A percentile compares a stretch with the other conserved stretches of the same genome.
These are phyloP conservation scores for Saccostrea glomerata DNA, from an alignment of 1,140 invertebrate genomes.

Conservation along the genomic window DNA sequence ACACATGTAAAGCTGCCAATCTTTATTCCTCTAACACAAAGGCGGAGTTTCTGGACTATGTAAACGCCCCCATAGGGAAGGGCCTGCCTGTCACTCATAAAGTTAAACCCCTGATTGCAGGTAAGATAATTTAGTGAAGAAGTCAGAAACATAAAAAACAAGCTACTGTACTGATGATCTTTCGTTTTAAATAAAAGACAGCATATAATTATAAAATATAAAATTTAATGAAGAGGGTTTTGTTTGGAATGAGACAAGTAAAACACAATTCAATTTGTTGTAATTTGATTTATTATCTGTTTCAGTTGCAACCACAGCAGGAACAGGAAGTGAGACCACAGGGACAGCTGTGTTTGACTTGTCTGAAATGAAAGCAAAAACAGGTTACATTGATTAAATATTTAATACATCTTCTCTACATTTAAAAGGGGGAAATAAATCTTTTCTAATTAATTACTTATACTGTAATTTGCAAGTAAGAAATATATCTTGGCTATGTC, in stretches of 20 bases:
- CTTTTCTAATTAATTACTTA: too few species aligned
- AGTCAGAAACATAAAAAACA: too few species aligned
- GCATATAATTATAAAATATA: too few species aligned
- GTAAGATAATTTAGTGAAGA: too few species aligned
- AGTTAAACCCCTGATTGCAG: conserved; percentile 91
- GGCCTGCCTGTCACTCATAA: conserved; percentile 87
- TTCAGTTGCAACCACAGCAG: conserved; percentile 93
- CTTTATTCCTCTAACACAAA: conserved; percentile 88
- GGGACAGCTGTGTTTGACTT: conserved; percentile 94
- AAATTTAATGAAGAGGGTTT: too few species aligned
- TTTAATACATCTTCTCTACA: too few species aligned
- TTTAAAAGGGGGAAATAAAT: too few species aligned
- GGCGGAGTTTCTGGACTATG: conserved; percentile 93
- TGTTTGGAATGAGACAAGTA: background rate
- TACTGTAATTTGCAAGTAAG: too few species aligned
- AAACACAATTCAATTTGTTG: background rate
- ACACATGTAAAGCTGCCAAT: conserved; percentile 95
- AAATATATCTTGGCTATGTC: too few species aligned
- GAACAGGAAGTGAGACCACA: conserved; percentile 95
- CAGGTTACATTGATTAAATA: too few species aligned
- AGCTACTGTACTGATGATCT: too few species aligned
- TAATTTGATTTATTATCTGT: background rate
- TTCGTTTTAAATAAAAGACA: too few species aligned
- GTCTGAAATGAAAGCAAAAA: conserved; percentile 90
- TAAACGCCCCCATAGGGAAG: conserved; percentile 93